phyloP scores from a whole-genome alignment of 64 coral and sea anemone species.

The Actinia equina region DNA sequence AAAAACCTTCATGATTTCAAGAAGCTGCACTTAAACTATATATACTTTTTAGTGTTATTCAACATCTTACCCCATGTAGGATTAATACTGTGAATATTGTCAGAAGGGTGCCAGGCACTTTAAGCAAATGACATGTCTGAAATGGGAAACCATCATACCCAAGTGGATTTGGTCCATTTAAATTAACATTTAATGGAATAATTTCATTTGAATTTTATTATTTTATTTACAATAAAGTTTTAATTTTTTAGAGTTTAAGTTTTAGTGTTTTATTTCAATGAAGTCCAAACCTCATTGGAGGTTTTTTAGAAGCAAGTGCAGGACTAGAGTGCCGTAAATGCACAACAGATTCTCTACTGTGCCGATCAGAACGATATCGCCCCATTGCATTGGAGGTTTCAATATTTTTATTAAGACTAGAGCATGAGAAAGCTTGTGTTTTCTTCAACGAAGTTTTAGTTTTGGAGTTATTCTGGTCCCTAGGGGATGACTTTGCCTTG shows the following conservation, averaged over 20 bases:
- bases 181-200: background rate
- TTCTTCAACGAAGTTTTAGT: background rate
- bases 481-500: background rate
- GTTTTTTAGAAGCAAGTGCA: slow-evolving; percentile 7
- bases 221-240: background rate
- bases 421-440: slow-evolving; percentile 11
- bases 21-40: too few species aligned
- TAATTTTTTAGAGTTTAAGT: background rate
- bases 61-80: too few species aligned
- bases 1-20: too few species aligned
- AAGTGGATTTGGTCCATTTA: too few species aligned
- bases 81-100: too few species aligned
- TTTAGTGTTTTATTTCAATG: background rate
- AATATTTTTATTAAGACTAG: background rate
- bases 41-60: too few species aligned
- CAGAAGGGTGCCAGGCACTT: too few species aligned
- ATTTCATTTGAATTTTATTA: background rate
- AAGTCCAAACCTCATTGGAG: slow-evolving; percentile 18
- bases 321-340: slow-evolving; percentile 1
- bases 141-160: too few species aligned
- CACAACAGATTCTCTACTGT: slow-evolving; percentile 9
- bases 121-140: too few species aligned
- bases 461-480: background rate
- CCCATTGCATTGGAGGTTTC: background rate
- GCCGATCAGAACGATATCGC: background rate